phyloP scores from a whole-genome alignment of 2,888 invertebrate genomes.

The Vandiemenella viatica region DNA sequence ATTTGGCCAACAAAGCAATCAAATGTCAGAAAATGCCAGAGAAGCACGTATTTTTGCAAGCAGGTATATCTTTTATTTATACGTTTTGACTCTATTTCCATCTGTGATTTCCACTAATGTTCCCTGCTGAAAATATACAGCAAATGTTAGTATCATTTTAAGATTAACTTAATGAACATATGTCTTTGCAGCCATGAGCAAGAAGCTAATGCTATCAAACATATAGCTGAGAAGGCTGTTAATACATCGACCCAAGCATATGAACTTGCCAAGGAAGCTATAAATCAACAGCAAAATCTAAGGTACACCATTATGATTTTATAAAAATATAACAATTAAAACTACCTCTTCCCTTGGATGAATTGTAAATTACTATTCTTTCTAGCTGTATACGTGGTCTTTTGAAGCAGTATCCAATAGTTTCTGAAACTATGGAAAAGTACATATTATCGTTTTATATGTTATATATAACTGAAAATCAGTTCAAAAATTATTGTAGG shows the following conservation, averaged over 20 bases:
- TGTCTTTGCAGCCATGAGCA: conserved; percentile 35
- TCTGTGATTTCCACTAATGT: conserved; percentile 2
- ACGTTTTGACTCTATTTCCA: background rate
- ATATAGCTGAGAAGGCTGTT: conserved; percentile 62
- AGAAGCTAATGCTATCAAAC: conserved; percentile 59
- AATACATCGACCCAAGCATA: conserved; percentile 71
- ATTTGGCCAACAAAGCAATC: conserved; percentile 82
- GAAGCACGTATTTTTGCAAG: conserved; percentile 74
- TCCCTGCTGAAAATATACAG: too few relatives aligned
- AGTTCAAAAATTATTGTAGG: background rate
- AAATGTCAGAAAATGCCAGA: conserved; percentile 82
- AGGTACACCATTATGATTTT: conserved; percentile 33
- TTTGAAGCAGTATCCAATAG: too few relatives aligned
- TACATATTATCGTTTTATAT: background rate
- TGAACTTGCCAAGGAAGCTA: conserved; percentile 61
- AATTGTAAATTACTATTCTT: too few relatives aligned
- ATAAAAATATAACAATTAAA: too few relatives aligned
- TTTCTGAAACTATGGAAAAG: too few relatives aligned
- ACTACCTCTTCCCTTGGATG: too few relatives aligned
- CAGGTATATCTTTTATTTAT: conserved; percentile 37
- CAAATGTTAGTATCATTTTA: too few relatives aligned
- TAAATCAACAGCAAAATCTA: conserved; percentile 57
- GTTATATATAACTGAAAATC: background rate
- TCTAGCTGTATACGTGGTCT: too few relatives aligned
- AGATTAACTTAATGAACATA: too few relatives aligned